phyloP scores from a whole-genome alignment of 1,140 invertebrate genomes.

The Drosophila sturtevanti region DNA sequence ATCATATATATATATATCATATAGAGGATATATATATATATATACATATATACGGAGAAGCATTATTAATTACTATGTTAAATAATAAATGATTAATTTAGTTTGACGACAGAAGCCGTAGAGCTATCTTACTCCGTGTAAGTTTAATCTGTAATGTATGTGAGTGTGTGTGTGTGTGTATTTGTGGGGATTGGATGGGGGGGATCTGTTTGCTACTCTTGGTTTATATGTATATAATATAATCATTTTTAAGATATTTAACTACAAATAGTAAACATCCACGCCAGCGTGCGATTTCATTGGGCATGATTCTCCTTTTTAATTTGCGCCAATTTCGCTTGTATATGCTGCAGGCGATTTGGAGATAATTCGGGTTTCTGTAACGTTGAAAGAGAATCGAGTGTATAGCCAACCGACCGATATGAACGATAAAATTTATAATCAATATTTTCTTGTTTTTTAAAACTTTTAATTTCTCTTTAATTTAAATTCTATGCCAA shows the following conservation, averaged over 20 bases:
- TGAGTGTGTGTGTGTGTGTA: conserved; percentile 5
- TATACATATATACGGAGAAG: conserved; percentile 48
- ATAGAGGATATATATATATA: no score
- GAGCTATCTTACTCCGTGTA: conserved; percentile 12
- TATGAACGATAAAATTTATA: no score
- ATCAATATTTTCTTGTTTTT: background rate
- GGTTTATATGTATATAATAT: conserved; percentile 22
- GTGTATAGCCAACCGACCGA: background rate
- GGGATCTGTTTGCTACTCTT: background rate
- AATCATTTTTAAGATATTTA: conserved; percentile 28
- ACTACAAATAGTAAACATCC: conserved; percentile 32
- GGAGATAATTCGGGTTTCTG: conserved; percentile 79
- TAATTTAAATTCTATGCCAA: no score
- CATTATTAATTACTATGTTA: conserved; percentile 59
- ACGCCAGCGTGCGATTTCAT: conserved; percentile 40
- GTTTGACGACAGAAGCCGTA: conserved; percentile 29
- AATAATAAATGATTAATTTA: conserved; percentile 67
- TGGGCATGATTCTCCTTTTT: conserved; percentile 78
- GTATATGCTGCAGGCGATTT: conserved; percentile 77
- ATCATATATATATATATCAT: no score
- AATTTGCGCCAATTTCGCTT: conserved; percentile 79
- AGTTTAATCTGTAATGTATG: conserved; percentile 11
- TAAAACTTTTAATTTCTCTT: background rate
- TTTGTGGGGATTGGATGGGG: background rate
- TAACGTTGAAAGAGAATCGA: conserved; percentile 1